Evolutionary conservation across 1,140 invertebrate species (phyloP).

Genomic region (Piezodorus guildinii): DNA sequence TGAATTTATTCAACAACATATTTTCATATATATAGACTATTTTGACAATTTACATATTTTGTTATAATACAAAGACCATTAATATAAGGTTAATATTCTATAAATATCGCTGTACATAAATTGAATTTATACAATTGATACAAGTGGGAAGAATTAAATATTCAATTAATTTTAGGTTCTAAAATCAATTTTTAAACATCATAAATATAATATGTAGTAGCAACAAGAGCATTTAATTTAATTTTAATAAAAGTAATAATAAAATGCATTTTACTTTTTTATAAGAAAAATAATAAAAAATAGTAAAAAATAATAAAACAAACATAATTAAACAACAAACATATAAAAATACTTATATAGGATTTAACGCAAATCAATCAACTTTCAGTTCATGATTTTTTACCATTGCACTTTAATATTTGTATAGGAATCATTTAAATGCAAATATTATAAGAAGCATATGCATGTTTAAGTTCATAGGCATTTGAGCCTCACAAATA

Average conservation of each 20-base stretch:
- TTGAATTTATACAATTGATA: constrained; percentile 10
- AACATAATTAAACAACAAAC: neutral
- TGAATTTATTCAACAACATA: constrained; percentile 11
- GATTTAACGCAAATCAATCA: neutral
- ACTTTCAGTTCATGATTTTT: constrained; percentile 1
- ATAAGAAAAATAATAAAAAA: constrained; percentile 7
- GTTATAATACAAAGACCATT: constrained; percentile 9
- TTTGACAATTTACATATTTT: constrained; percentile 9
- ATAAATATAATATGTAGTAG: neutral
- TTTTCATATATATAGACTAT: constrained; percentile 10
- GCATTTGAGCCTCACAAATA: neutral
- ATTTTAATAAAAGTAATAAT: neutral
- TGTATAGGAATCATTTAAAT: constrained; percentile 9
- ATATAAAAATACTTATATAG: neutral
- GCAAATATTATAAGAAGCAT: neutral
- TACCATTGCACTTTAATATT: neutral
- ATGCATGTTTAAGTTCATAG: neutral
- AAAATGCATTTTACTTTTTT: neutral
- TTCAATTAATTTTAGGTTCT: neutral
- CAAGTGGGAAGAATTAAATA: neutral
- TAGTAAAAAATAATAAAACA: constrained; percentile 12
- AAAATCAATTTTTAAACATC: neutral
- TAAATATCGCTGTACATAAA: constrained; percentile 3
- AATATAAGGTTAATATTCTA: constrained; percentile 2
- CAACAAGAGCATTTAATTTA: neutral